A percentile compares a stretch with the other conserved stretches of the same genome.
These are phyloP conservation scores for Misgurnus anguillicaudatus DNA, from an alignment of 2,113 vertebrate species.

Conservation along the genomic window DNA sequence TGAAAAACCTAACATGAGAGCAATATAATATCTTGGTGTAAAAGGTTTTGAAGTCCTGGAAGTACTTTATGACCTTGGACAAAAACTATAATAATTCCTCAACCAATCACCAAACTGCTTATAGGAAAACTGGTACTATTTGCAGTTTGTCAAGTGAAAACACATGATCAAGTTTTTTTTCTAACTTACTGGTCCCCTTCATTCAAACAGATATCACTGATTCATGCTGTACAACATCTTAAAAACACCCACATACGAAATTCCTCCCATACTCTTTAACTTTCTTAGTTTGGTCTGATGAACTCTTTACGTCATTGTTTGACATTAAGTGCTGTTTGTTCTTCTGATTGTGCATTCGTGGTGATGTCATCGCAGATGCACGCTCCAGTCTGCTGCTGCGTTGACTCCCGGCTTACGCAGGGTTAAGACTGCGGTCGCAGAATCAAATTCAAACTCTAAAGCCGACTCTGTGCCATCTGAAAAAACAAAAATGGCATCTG, in stretches of 20 bases:
- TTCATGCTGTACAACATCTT: neutral
- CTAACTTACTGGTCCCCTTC: neutral
- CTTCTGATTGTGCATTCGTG: neutral
- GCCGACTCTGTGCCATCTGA: slow-evolving; percentile 73
- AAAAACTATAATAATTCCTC: neutral
- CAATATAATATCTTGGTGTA: neutral
- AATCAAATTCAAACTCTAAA: slow-evolving; percentile 82
- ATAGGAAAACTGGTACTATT: neutral
- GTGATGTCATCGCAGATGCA: slow-evolving; percentile 76
- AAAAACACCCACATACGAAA: neutral
- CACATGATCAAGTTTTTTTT: neutral
- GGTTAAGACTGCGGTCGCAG: slow-evolving; percentile 78
- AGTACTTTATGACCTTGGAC: slow-evolving; percentile 10
- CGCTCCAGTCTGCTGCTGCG: slow-evolving; percentile 79
- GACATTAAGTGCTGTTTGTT: neutral
- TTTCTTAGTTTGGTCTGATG: neutral
- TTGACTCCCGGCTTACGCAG: slow-evolving; percentile 85
- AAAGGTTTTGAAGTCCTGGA: neutral
- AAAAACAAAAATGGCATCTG: neutral
- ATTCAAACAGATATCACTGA: neutral
- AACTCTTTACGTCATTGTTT: slow-evolving; percentile 24
- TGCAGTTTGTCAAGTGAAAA: neutral
- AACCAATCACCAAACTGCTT: neutral
- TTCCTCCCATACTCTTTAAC: neutral
- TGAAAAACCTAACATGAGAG: no score